Conservation (phyloP, 2,797 vertebrate species). For the Xiphophorus birchmanni region DNA sequence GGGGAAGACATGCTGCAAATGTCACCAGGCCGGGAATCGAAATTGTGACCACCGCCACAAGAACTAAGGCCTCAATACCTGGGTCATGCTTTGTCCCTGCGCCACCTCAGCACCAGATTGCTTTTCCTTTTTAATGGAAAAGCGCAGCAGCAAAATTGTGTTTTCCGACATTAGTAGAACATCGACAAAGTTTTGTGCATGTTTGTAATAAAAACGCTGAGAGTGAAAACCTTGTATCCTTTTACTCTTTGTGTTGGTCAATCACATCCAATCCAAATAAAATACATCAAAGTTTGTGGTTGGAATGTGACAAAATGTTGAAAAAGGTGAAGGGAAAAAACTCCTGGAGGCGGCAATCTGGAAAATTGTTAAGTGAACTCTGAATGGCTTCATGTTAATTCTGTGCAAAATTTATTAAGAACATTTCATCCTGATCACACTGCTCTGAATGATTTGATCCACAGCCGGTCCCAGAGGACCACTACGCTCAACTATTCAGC, state of each 20-base stretch:
- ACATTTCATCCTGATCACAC: conserved; percentile 20
- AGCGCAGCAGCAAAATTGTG: no score
- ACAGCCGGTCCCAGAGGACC: conserved; percentile 29
- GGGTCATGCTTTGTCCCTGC: no score
- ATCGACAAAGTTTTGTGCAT: no score
- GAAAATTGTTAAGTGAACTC: not conserved
- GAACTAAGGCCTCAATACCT: no score
- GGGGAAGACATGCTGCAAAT: no score
- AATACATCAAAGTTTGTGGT: not conserved
- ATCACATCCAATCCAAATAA: not conserved
- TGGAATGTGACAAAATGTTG: not conserved
- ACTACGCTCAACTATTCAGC: conserved; percentile 37
- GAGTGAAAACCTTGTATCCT: not conserved
- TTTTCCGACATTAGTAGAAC: no score
- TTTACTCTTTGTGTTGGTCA: not conserved
- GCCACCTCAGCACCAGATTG: no score
- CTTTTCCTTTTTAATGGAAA: no score
- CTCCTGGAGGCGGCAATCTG: not conserved
- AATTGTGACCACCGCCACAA: no score
- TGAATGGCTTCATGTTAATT: not conserved
- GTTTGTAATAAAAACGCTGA: no score
- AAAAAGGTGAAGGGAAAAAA: not conserved
- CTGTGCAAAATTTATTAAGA: conserved; percentile 23
- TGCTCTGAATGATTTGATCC: conserved; percentile 57
- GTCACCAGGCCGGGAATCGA: no score